phyloP scores from a whole-genome alignment of 2,113 vertebrate genomes.

The Suncus etruscus region DNA sequence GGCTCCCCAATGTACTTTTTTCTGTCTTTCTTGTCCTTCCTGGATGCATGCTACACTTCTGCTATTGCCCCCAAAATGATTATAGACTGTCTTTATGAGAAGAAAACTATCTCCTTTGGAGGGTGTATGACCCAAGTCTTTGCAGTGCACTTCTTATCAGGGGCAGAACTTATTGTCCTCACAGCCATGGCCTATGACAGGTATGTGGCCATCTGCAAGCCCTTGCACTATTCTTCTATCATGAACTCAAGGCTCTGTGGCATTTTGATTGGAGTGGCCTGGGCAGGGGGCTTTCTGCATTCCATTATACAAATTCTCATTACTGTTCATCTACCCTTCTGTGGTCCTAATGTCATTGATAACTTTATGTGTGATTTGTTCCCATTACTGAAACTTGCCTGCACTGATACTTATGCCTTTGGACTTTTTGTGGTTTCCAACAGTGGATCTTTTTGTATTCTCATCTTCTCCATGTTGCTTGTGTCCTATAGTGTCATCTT shows the following conservation, averaged over 20 bases:
- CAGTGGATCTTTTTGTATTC: constrained; percentile 24
- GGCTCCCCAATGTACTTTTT: neutral
- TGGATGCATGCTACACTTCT: neutral
- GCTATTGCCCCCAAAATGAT: neutral
- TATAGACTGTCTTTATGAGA: neutral
- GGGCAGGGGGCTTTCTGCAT: neutral
- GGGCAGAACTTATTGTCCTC: neutral
- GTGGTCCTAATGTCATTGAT: neutral
- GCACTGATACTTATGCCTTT: neutral
- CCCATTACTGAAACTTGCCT: neutral
- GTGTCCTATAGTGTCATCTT: constrained; percentile 38
- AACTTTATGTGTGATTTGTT: neutral
- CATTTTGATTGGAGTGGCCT: neutral
- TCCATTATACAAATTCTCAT: neutral
- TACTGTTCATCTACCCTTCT: neutral
- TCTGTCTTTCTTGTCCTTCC: neutral
- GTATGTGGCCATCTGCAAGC: neutral
- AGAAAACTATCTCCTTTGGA: neutral
- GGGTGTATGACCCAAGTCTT: neutral
- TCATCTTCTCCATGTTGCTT: constrained; percentile 41
- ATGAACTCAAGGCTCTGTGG: neutral
- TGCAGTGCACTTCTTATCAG: neutral
- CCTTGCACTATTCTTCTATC: neutral
- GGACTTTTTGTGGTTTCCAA: constrained; percentile 35
- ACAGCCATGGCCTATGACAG: neutral